Base-by-base conservation (phyloP, 2,888 invertebrate species). In the Mylabris sibirica region DNA sequence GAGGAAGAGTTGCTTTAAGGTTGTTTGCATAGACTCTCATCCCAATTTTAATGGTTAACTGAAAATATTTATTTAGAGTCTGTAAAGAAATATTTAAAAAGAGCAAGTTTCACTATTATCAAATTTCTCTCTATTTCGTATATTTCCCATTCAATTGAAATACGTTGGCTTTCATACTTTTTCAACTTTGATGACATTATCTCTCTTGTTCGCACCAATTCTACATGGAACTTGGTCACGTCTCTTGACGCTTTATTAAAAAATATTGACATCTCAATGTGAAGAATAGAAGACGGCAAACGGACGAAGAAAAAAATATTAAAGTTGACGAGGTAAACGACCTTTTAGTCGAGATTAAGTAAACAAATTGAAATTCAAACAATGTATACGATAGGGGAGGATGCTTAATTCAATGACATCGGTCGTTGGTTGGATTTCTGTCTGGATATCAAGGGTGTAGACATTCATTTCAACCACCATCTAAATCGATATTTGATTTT, bases 371-470 rank as follows among this genome's bases (percentile, higher is more conserved):
- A 65, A 65, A 69, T 69, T 69, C 68, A 59, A 65, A 41, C 62
- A 53, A n/a, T 65, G 68, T 69, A 57, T 59, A 41, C 59, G 22
- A 65, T 35, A 49, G 44, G 61, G 57, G 53, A 60, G 49, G 63
- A 69, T 63, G 65, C 60, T 69, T 65, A 69, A 69, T 69, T 69
- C 63, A 64, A 67, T 67, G 67, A 64, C 64, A 64, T 64, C 60
- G 64, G 61, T 67, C 64, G 65, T 34, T 24, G 57, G 22, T 24
- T 12, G 57, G 49, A 49, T 57, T 49, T 49, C 49, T 20, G 20
- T 49, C 12, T 12, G 57, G 24, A 12, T 57, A 57, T 20, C 20
- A 9, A 9, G 41, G 44, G 49, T 49, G 49, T 11, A 2, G 20
- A 9, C 2, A 17, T 17, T 49, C 20, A 49, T 49, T 8, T 49